Base-by-base conservation (phyloP, 2,113 vertebrate genomes). In the Petaurus breviceps region DNA sequence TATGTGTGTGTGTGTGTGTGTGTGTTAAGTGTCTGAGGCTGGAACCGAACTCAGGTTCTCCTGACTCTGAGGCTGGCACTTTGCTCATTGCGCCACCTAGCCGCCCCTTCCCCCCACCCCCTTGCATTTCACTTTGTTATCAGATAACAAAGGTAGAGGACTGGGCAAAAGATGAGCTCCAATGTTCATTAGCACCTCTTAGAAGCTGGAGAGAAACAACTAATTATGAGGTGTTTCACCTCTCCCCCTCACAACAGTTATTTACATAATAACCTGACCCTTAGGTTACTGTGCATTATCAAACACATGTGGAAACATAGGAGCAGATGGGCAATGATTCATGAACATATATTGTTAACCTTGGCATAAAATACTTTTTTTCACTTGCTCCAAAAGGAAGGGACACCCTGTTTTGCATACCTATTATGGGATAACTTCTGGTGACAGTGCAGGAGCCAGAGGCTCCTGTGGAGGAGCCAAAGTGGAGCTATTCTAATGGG, bases 191-290 rank as follows among this genome's bases (percentile, higher is more conserved):
- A 98, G 98, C 94, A 37, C 94, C 94, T 97, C 97, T 96, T 89
- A 95, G 97, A 96, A 97, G 96, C 98, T 96, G 94, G 97, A 95
- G 96, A 96, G 93, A 97, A 98, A 98, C n/a, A 37, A 11, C 31
- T 77, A 77, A 77, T 77, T 77, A 84, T 98, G 77, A 95, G 98
- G 98, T 98, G 98, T 97, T 96, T 99, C 98, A 98, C 98, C 99
- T 99, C 98, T 84, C 98, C 98, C 98, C 98, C 96, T 97, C 96
- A 97, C 97, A 98, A 97, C 95, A 97, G 98, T 99, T 99, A 99
- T 99, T 99, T 99, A 98, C 99, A 99, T 99, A 99, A 99, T 98
- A 98, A 98, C 98, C n/a, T 84, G 19, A 84, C 68, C 68, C n/a
- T 84, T 43, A 43, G 68, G 68, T 84, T 84, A 84, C 68, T 84